These are phyloP conservation scores for Uria aalge DNA, from an alignment of 2,113 vertebrate species.

Conservation along the genomic window DNA sequence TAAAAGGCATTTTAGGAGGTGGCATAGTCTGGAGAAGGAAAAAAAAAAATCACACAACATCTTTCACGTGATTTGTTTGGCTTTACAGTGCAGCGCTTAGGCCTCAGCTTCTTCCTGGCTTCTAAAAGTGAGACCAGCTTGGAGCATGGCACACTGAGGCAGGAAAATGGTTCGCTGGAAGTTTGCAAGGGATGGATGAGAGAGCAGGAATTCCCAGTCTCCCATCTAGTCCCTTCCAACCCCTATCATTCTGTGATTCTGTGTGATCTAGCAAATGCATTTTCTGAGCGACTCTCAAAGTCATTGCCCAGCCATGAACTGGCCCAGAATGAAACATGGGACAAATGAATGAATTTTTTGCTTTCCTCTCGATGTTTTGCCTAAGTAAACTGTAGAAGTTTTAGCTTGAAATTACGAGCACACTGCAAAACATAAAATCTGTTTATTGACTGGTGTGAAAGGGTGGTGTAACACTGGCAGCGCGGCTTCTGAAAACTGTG, in stretches of 20 bases:
- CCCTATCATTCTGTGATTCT: no score
- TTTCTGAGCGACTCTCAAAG: neutral
- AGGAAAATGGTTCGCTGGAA: neutral
- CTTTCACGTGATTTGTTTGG: neutral
- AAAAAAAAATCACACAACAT: neutral
- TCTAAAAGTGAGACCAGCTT: neutral
- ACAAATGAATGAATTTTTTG: neutral
- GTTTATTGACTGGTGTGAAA: neutral
- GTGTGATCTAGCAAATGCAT: neutral
- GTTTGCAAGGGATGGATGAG: neutral
- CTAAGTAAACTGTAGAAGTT: neutral
- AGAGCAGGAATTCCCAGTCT: neutral
- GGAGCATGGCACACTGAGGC: neutral
- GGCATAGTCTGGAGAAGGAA: neutral
- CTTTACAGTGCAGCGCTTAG: neutral
- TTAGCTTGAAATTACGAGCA: neutral
- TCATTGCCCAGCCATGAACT: neutral
- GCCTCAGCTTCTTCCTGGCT: neutral
- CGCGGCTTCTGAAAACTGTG: neutral
- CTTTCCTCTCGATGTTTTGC: neutral
- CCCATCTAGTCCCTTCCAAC: no score
- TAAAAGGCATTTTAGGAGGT: conserved; percentile 7
- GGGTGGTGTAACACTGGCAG: neutral
- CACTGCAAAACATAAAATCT: neutral
- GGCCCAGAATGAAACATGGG: neutral